Conservation (phyloP, 2,113 vertebrate species). For the Urocolius indicus region DNA sequence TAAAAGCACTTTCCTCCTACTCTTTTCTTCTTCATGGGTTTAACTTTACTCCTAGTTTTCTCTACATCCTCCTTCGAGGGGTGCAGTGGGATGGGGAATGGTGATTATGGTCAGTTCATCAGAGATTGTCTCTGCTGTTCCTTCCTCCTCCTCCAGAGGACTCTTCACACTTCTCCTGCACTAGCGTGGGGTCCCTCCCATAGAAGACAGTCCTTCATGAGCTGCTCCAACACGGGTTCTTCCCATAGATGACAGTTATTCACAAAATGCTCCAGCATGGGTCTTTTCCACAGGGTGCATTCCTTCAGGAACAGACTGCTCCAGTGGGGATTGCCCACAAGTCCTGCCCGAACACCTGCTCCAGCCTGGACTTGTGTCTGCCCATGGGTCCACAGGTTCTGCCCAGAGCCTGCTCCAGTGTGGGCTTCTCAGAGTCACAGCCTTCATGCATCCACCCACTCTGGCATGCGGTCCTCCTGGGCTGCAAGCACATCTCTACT, state of each 20-base stretch:
- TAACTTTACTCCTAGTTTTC: not conserved
- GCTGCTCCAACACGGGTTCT: not conserved
- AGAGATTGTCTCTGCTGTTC: not conserved
- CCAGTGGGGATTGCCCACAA: not conserved
- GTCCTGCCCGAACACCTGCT: not conserved
- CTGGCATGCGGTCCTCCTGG: rapidly evolving
- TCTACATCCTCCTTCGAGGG: not conserved
- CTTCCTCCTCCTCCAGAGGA: not conserved
- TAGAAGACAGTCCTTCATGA: not conserved
- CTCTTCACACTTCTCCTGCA: not conserved
- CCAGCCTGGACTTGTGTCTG: too few relatives aligned
- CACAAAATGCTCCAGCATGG: not conserved
- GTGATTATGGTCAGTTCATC: not conserved
- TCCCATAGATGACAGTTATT: not conserved
- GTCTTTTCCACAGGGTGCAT: too few relatives aligned
- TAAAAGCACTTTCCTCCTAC: not conserved
- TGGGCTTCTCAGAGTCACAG: too few relatives aligned
- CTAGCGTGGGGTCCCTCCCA: too few relatives aligned
- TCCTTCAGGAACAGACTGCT: not conserved
- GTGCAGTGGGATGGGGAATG: not conserved
- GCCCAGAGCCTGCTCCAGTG: too few relatives aligned
- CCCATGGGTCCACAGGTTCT: too few relatives aligned
- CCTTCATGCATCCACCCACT: not conserved
- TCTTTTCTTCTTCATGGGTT: not conserved
- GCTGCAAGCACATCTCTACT: too few relatives aligned